Evolutionary conservation across 2,888 invertebrate species (phyloP), one percentile per base, ranked within the genome.

Genomic region (Autographa gamma): DNA sequence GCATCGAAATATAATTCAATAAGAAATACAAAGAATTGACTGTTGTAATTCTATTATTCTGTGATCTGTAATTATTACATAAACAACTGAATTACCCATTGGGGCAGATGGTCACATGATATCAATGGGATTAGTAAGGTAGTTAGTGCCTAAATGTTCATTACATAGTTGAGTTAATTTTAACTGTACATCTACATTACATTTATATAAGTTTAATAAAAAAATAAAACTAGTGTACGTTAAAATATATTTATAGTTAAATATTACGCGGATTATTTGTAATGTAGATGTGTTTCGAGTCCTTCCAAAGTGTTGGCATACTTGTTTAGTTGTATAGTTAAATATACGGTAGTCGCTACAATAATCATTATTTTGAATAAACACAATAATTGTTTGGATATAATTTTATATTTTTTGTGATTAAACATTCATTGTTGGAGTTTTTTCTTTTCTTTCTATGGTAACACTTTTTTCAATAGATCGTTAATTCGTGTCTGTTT

Each of bases 131-230:
- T 76, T 74, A 79, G 34, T 76, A 74, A 73, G 38, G 72, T 82
- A 78, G 74, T 79, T 84, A 82, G 82, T 85, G 79, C 81, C 79
- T 82, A 78, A 60, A 68, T 76, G 76, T 78, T 58, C 79, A 74
- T 80, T 70, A 71, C 66, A 73, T 77, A 60, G 69, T 74, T 67
- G 58, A 77, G 63, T 74, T 68, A 70, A 60, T 66, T 77, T 73
- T 68, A 72, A 60, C 58, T 68, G 32, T 62, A 34, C 68, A 60
- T 82, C 84, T 74, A 79, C 73, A 76, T 81, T 74, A 79, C 74
- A 83, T 14, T 80, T 56, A 19, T 56, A 25, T 56, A 56, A 56
- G 19, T 25, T 56, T 13, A 56, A 56, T 56, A 56, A 56, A 25
- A 25, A 56, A 54, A 56, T 19, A 56, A 56, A 59, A 32, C 16